These are phyloP conservation scores for Graptemys geographica DNA, from an alignment of 2,797 vertebrate species.

Conservation along the genomic window DNA sequence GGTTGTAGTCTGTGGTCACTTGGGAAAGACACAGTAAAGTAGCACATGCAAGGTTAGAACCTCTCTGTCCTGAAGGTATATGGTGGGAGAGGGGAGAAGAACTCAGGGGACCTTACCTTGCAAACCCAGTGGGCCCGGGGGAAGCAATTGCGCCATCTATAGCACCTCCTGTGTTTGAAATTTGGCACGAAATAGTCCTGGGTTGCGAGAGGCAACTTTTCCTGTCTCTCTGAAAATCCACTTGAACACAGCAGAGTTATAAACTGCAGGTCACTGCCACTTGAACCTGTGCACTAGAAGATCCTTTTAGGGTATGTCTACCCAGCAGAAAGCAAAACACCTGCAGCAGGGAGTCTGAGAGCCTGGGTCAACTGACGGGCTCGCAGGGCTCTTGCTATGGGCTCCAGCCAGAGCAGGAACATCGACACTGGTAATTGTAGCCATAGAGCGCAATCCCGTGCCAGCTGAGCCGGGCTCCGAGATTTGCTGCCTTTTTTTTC, in stretches of 20 bases:
- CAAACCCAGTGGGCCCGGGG: not conserved
- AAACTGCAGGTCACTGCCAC: not conserved
- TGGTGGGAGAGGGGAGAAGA: not conserved
- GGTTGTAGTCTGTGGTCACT: not conserved
- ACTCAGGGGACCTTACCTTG: not conserved
- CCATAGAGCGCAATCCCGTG: too few species aligned
- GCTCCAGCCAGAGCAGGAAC: too few species aligned
- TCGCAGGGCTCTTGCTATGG: not conserved
- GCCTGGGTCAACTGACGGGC: not conserved
- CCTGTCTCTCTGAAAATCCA: not conserved
- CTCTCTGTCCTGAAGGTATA: not conserved
- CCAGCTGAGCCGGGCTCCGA: too few species aligned
- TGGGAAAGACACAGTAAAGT: not conserved
- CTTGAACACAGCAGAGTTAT: not conserved
- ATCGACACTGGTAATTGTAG: too few species aligned
- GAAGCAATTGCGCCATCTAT: not conserved
- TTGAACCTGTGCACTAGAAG: not conserved
- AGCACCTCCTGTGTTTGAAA: not conserved
- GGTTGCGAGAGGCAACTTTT: not conserved
- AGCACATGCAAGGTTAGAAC: not conserved
- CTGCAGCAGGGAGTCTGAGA: not conserved
- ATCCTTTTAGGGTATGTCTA: too few species aligned
- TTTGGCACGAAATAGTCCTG: not conserved
- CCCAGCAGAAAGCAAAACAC: not conserved
- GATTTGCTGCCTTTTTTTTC: too few species aligned